Evolutionary conservation across 2,797 vertebrate genomes (phyloP).

Genomic region (Echiichthys vipera): DNA sequence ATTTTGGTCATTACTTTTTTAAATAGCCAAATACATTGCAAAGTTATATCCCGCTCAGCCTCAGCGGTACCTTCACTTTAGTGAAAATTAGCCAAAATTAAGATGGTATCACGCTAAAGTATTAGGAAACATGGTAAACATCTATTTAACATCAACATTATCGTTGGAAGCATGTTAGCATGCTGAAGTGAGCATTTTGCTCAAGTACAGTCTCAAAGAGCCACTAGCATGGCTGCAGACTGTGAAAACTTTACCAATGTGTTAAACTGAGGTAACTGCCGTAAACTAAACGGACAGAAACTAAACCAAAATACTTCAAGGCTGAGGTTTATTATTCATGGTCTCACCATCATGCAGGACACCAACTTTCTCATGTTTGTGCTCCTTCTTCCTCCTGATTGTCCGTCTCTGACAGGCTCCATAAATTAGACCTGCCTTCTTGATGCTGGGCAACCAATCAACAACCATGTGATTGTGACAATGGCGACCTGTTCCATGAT

Average conservation of each 20-base stretch:
- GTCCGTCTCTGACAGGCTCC: neutral
- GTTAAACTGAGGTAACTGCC: neutral
- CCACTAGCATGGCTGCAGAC: neutral
- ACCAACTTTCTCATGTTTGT: neutral
- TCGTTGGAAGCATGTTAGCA: neutral
- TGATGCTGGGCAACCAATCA: neutral
- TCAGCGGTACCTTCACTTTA: neutral
- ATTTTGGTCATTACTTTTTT: neutral
- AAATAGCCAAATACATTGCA: neutral
- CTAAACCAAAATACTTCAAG: too few species aligned
- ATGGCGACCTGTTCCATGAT: neutral
- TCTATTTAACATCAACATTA: too few species aligned
- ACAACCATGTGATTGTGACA: neutral
- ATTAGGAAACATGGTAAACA: neutral
- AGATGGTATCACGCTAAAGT: neutral
- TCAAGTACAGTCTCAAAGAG: too few species aligned
- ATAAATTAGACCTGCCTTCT: neutral
- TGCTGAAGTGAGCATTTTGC: neutral
- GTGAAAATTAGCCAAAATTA: neutral
- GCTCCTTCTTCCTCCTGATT: neutral
- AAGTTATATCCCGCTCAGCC: neutral
- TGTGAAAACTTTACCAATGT: neutral
- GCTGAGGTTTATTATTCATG: neutral
- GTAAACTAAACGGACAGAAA: too few species aligned
- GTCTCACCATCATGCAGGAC: neutral